Evolutionary conservation across 2,113 vertebrate genomes (phyloP).

Genomic region (Rhynchopsitta pachyrhyncha): DNA sequence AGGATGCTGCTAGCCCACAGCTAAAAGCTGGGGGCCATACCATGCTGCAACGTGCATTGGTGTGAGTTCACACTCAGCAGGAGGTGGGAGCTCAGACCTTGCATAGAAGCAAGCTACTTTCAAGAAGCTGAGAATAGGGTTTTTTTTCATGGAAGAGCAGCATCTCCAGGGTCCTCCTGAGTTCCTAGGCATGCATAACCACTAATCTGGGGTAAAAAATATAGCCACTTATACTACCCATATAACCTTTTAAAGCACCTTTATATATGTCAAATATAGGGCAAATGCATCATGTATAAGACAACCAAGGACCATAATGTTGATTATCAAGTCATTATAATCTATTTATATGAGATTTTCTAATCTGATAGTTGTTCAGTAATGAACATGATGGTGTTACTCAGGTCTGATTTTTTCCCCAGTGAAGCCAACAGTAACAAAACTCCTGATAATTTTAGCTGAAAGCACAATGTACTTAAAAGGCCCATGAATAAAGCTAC

Average conservation of each 20-base stretch:
- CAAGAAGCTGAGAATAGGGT: background rate
- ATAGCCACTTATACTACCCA: background rate
- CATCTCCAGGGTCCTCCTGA: background rate
- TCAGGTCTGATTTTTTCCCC: background rate
- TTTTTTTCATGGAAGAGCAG: background rate
- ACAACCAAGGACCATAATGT: background rate
- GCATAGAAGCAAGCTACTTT: background rate
- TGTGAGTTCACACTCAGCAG: background rate
- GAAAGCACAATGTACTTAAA: background rate
- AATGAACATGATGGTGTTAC: background rate
- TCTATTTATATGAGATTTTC: background rate
- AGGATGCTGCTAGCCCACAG: background rate
- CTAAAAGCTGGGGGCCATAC: background rate
- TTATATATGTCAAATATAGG: background rate
- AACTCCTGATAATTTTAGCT: background rate
- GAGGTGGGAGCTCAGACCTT: background rate
- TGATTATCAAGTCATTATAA: background rate
- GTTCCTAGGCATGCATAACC: rapidly evolving
- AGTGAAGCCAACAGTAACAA: background rate
- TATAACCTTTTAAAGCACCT: background rate
- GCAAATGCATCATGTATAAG: background rate
- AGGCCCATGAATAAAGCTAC: background rate
- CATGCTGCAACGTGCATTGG: background rate
- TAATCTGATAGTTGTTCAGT: background rate
- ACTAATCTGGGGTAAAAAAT: background rate